phyloP scores from a whole-genome alignment of 1,140 invertebrate genomes.

The Oppia nitens region DNA sequence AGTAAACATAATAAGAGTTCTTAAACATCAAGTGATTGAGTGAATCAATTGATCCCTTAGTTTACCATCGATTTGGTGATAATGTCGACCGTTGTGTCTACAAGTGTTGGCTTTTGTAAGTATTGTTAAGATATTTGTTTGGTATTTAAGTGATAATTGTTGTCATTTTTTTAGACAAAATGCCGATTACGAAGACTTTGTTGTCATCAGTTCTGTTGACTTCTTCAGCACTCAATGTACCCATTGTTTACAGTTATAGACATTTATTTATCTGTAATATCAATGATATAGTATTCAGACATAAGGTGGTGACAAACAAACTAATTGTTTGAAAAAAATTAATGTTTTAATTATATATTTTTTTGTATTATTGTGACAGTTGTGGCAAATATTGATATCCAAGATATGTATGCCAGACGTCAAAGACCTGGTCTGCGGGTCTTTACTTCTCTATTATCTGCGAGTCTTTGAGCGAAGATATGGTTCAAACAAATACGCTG shows the following conservation, averaged over 20 bases:
- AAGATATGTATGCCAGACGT: conserved; percentile 35
- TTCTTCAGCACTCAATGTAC: conserved; percentile 33
- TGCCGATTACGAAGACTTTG: conserved; percentile 33
- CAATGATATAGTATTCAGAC: conserved; percentile 27
- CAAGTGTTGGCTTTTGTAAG: neutral
- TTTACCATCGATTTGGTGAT: too few relatives aligned
- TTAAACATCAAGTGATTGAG: too few relatives aligned
- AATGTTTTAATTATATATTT: neutral
- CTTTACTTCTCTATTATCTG: conserved; percentile 38
- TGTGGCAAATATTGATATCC: conserved; percentile 32
- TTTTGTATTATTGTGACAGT: conserved; percentile 26
- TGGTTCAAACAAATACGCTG: conserved; percentile 37
- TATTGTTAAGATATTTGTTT: neutral
- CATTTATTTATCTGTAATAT: conserved; percentile 30
- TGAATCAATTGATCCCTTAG: too few relatives aligned
- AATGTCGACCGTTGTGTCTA: neutral
- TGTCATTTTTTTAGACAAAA: conserved; percentile 28
- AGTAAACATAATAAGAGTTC: too few relatives aligned
- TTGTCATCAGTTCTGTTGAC: conserved; percentile 32
- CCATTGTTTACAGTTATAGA: conserved; percentile 29
- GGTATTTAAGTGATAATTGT: neutral
- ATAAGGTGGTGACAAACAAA: conserved; percentile 24
- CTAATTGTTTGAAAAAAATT: neutral
- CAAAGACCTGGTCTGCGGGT: conserved; percentile 36
- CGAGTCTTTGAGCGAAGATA: conserved; percentile 38